Evolutionary conservation across 2,797 vertebrate genomes (phyloP).

Genomic region (Antennarius maculatus): DNA sequence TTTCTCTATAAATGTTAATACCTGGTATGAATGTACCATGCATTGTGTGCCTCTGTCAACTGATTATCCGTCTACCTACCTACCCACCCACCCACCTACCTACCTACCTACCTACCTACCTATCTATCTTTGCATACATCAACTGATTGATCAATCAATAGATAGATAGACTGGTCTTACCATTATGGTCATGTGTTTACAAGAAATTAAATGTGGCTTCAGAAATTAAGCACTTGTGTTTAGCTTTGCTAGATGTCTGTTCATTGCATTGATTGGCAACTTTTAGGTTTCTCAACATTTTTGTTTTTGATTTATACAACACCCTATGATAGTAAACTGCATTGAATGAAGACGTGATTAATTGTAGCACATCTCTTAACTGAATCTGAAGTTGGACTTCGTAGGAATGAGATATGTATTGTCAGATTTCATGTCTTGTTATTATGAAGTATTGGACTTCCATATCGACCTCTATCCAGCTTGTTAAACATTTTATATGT

Average conservation of each 20-base stretch:
- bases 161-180: not conserved
- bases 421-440: not conserved
- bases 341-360: not conserved
- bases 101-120: too few species aligned
- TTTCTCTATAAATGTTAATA: conserved; percentile 36
- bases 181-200: conserved; percentile 39
- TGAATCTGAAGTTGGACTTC: not conserved
- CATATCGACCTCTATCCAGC: not conserved
- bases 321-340: not conserved
- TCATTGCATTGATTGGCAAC: conserved; percentile 31
- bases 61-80: conserved; percentile 7
- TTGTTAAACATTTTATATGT: not conserved
- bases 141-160: too few species aligned
- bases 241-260: conserved; percentile 27
- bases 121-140: too few species aligned
- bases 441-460: not conserved
- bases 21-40: conserved; percentile 65
- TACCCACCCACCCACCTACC: too few species aligned
- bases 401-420: not conserved
- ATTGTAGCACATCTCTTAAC: not conserved
- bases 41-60: conserved; percentile 65
- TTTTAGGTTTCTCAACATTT: conserved; percentile 8
- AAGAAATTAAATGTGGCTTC: conserved; percentile 39
- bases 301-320: not conserved
- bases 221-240: not conserved